Evolutionary conservation across 2,888 invertebrate species (phyloP).

Genomic region (Tenodera sinensis): DNA sequence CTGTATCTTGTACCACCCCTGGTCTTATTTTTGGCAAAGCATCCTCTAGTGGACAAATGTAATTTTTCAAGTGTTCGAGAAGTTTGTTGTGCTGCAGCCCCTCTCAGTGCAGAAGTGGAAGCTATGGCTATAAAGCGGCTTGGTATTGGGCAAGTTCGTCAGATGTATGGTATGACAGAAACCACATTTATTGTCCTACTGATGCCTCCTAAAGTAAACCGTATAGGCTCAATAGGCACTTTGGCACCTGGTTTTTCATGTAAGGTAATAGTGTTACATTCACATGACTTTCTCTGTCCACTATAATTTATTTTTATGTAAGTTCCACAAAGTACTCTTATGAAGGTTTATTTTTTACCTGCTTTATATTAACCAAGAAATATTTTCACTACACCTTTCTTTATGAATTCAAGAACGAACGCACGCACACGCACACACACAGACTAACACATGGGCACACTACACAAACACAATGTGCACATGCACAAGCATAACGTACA

Average conservation of each 20-base stretch:
- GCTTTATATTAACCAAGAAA: too few relatives aligned
- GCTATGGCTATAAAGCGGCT: conserved; percentile 18
- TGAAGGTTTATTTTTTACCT: too few relatives aligned
- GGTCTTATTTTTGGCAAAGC: conserved; percentile 77
- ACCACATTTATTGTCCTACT: conserved; percentile 59
- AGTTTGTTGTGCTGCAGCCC: conserved; percentile 77
- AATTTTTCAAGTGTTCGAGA: conserved; percentile 68
- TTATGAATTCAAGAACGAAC: too few relatives aligned
- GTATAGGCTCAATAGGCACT: conserved; percentile 33
- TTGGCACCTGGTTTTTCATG: conserved; percentile 32
- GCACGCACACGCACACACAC: too few relatives aligned
- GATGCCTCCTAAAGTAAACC: conserved; percentile 42
- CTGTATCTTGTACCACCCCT: conserved; percentile 78
- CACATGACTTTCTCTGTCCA: too few relatives aligned
- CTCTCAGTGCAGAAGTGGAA: conserved; percentile 69
- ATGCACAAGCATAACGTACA: too few relatives aligned
- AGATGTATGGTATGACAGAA: conserved; percentile 81
- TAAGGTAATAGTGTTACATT: conserved; percentile 37
- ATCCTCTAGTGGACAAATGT: conserved; percentile 70
- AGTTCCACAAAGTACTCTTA: too few relatives aligned
- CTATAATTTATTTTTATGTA: too few relatives aligned
- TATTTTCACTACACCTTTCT: too few relatives aligned
- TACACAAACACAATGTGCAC: too few relatives aligned
- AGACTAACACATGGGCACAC: too few relatives aligned
- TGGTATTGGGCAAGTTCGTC: conserved; percentile 53